phyloP scores from a whole-genome alignment of 2,888 invertebrate genomes.

The Onchidella celtica region DNA sequence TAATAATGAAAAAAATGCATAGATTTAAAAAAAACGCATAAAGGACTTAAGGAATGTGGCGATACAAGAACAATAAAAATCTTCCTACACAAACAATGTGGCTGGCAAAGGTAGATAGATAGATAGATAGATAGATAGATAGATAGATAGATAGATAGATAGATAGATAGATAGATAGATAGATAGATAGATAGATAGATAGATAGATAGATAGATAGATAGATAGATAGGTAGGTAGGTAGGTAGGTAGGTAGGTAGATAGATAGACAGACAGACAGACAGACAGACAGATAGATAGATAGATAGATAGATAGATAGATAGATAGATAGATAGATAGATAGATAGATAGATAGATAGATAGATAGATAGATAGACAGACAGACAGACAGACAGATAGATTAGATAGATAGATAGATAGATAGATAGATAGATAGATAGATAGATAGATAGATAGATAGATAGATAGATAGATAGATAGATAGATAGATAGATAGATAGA shows the following conservation, averaged over 20 bases:
- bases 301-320: constrained; percentile 26
- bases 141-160: not conserved
- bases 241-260: too few species aligned
- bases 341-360: constrained; percentile 2
- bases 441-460: not conserved
- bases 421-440: constrained; percentile 12
- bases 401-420: not conserved
- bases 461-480: too few species aligned
- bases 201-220: not conserved
- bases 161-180: not conserved
- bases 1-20: not conserved
- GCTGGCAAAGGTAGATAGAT: not conserved
- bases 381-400: constrained; percentile 16
- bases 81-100: not conserved
- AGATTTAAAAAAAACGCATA: not conserved
- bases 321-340: not conserved
- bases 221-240: too few species aligned
- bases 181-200: not conserved
- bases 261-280: too few species aligned
- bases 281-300: too few species aligned
- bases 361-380: too few species aligned
- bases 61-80: too few species aligned
- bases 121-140: not conserved
- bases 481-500: too few species aligned
- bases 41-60: not conserved